Evolutionary conservation across 2,888 invertebrate genomes (phyloP).

Genomic region (Lycaena phlaeas): DNA sequence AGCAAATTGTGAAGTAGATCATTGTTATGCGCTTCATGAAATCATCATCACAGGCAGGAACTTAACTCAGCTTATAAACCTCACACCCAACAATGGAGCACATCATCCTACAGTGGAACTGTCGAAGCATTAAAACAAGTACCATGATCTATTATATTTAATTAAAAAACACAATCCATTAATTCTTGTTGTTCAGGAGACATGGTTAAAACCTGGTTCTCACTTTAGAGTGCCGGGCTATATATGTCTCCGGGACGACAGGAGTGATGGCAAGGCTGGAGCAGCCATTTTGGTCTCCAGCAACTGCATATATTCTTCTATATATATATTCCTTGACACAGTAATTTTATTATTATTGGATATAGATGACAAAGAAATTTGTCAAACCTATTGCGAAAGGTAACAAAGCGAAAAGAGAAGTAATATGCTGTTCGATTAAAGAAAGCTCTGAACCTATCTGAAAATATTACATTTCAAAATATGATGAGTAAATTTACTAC

Average conservation of each 20-base stretch:
- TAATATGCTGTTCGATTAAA: too few species aligned
- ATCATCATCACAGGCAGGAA: background rate
- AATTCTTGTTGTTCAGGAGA: background rate
- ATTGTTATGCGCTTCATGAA: too few species aligned
- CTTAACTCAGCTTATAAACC: background rate
- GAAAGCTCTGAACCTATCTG: too few species aligned
- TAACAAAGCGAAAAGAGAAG: too few species aligned
- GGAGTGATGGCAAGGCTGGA: slow-evolving; percentile 10
- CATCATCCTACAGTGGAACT: slow-evolving; percentile 6
- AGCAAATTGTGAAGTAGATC: slow-evolving; percentile 17
- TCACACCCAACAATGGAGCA: background rate
- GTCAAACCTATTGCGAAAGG: too few species aligned
- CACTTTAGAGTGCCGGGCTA: slow-evolving; percentile 7
- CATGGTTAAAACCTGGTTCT: slow-evolving; percentile 3
- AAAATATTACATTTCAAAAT: too few species aligned
- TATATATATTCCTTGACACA: too few species aligned
- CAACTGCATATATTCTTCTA: background rate
- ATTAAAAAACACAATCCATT: background rate
- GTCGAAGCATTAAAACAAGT: slow-evolving; percentile 7
- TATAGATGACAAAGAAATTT: too few species aligned
- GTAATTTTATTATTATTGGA: too few species aligned
- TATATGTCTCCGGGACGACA: slow-evolving; percentile 14
- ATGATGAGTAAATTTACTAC: too few species aligned
- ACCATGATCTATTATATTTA: slow-evolving; percentile 3
- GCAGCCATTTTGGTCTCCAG: background rate